Conservation (phyloP, 2,113 vertebrate genomes). For the Vidua macroura region DNA sequence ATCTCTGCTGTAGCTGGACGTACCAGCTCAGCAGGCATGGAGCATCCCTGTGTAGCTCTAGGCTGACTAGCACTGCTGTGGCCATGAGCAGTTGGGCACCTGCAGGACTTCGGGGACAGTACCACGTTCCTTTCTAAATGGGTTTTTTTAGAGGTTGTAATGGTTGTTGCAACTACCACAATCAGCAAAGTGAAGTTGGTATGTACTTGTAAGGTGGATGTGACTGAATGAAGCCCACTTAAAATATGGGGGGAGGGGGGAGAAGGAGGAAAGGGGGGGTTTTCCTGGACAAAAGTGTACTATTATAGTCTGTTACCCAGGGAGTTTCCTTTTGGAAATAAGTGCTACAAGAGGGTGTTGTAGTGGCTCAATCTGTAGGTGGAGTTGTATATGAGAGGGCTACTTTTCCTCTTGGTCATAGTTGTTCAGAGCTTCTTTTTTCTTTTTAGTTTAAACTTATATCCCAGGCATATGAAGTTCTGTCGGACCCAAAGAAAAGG, state of each 20-base stretch:
- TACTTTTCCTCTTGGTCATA: slow-evolving; percentile 47
- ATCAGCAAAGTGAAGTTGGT: not conserved
- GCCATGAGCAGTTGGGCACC: not conserved
- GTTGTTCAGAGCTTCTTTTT: slow-evolving; percentile 61
- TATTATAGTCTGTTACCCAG: not conserved
- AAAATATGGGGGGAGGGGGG: not conserved
- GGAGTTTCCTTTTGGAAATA: not conserved
- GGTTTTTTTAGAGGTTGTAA: not conserved
- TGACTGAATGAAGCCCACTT: not conserved
- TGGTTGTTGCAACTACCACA: not conserved
- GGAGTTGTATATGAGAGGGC: slow-evolving; percentile 12
- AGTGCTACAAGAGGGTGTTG: not conserved
- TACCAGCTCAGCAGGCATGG: not conserved
- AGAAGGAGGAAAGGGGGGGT: not conserved
- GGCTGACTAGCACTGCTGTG: not conserved
- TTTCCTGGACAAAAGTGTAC: not conserved
- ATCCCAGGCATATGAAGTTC: slow-evolving; percentile 97
- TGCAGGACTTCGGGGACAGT: not conserved
- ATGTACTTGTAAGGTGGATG: not conserved
- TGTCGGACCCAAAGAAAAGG: slow-evolving; percentile 93
- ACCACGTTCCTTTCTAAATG: not conserved
- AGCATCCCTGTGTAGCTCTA: not conserved
- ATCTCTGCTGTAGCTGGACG: not conserved
- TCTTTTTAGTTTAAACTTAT: slow-evolving; percentile 94
- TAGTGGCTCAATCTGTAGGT: not conserved